phyloP scores from a whole-genome alignment of 2,113 vertebrate genomes.

The Elanus axillaris region DNA sequence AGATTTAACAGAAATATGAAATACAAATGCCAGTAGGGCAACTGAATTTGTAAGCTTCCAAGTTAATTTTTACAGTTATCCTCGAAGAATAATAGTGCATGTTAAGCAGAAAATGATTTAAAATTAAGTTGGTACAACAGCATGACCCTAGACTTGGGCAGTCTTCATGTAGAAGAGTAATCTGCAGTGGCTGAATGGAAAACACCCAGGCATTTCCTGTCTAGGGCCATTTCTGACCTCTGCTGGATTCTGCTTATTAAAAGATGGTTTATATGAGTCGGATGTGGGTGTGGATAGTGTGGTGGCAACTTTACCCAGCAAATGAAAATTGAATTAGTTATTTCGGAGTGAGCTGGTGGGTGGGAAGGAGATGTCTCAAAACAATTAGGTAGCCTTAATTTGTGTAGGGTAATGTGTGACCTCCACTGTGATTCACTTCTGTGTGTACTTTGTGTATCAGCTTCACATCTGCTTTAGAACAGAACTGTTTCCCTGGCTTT shows the following conservation, averaged over 20 bases:
- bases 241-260: slow-evolving; percentile 52
- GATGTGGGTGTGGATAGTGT: slow-evolving; percentile 46
- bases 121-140: not conserved
- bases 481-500: not conserved
- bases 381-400: slow-evolving; percentile 22
- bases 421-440: slow-evolving; percentile 12
- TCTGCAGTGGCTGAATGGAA: not conserved
- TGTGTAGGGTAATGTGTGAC: not conserved
- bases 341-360: slow-evolving; percentile 8
- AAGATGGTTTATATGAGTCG: slow-evolving; percentile 42
- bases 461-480: not conserved
- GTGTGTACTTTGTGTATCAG: not conserved
- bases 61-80: not conserved
- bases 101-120: not conserved
- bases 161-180: not conserved
- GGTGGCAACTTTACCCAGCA: slow-evolving; percentile 20
- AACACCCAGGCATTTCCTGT: slow-evolving; percentile 51
- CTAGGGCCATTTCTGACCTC: slow-evolving; percentile 44
- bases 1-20: not conserved
- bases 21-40: not conserved
- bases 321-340: slow-evolving; percentile 51
- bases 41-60: not conserved
- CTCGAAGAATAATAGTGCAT: not conserved
- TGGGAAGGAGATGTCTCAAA: slow-evolving; percentile 29
- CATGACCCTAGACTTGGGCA: not conserved